Percentiles rank a stretch among this genome's conserved stretches.
These are phyloP conservation scores for Ictalurus furcatus DNA, from an alignment of 2,113 vertebrate genomes.

Conservation along the genomic window DNA sequence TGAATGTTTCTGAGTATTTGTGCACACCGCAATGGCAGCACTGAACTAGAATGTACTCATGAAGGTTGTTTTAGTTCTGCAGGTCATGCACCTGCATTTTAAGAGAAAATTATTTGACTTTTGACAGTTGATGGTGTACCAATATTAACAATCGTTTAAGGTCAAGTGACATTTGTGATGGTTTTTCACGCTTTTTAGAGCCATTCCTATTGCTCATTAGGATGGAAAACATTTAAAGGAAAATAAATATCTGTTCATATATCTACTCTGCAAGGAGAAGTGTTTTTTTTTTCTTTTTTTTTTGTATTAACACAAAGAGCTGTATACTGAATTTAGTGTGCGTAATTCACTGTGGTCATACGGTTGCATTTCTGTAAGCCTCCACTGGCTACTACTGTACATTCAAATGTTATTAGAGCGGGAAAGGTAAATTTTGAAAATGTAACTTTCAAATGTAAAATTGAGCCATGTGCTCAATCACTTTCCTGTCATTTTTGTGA, in stretches of 20 bases:
- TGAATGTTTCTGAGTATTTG: conserved; percentile 1
- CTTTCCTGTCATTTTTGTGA: not conserved
- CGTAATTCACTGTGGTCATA: not conserved
- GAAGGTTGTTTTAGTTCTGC: not conserved
- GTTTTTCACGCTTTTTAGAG: not conserved
- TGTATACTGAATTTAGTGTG: not conserved
- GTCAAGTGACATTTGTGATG: not conserved
- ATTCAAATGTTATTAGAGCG: not conserved
- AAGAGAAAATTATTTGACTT: not conserved
- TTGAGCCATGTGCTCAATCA: not conserved
- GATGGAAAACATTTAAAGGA: not conserved
- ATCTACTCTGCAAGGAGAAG: not conserved
- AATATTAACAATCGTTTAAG: not conserved
- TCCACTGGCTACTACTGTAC: not conserved
- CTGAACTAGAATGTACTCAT: not conserved
- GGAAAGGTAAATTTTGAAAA: not conserved
- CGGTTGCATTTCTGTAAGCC: not conserved
- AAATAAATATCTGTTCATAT: not conserved
- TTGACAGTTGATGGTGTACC: not conserved
- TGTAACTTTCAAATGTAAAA: not conserved
- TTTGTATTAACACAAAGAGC: not conserved
- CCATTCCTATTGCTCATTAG: not conserved
- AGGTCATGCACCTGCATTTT: not conserved
- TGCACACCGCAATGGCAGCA: not conserved
- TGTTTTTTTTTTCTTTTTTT: not conserved